phyloP scores from a whole-genome alignment of 1,140 invertebrate genomes.

The Drosophila erecta region DNA sequence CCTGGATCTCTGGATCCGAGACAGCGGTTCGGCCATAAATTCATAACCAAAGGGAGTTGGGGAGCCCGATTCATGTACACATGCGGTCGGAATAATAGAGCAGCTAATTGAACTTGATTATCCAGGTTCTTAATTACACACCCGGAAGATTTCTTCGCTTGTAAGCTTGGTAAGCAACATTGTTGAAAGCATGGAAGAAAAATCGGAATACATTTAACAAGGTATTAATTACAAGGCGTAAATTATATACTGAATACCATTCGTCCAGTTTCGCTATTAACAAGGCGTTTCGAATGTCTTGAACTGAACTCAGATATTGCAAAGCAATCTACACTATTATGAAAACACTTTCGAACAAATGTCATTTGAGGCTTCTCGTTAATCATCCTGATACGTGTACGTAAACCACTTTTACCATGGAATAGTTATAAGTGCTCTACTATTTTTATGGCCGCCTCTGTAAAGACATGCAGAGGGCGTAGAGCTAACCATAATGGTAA shows the following conservation, averaged over 20 bases:
- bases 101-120: background rate
- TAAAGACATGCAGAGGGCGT: conserved; percentile 37
- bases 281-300: background rate
- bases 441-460: conserved; percentile 20
- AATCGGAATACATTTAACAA: background rate
- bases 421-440: background rate
- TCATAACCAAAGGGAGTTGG: conserved; percentile 32
- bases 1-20: conserved; percentile 10
- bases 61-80: conserved; percentile 5
- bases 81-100: conserved; percentile 9
- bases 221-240: background rate
- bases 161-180: background rate
- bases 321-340: too few species aligned
- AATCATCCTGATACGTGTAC: background rate
- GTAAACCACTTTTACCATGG: background rate
- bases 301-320: too few species aligned
- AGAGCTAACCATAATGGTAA: conserved; percentile 49
- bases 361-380: background rate
- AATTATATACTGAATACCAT: too few species aligned
- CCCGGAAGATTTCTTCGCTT: background rate
- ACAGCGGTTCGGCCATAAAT: conserved; percentile 32
- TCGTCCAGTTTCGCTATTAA: too few species aligned
- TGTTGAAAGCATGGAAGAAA: background rate
- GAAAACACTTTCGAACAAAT: background rate
- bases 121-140: background rate